Percentiles rank a stretch among this genome's conserved stretches.
phyloP scores from a whole-genome alignment of 2,888 invertebrate genomes.

The Brachylomia viminalis region DNA sequence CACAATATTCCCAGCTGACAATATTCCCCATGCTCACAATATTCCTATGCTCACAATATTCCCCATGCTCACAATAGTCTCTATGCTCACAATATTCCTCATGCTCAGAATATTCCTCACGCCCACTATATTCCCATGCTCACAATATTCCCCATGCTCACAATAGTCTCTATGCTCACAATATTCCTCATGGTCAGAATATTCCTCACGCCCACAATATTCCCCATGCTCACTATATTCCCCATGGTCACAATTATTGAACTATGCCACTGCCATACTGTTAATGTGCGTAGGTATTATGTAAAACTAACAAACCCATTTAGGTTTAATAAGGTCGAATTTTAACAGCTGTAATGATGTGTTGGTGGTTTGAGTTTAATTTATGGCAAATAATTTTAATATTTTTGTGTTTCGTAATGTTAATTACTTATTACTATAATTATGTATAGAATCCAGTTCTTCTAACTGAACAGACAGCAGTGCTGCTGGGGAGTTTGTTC shows the following conservation, averaged over 20 bases:
- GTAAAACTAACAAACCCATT: conserved; percentile 60
- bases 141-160: conserved; percentile 46
- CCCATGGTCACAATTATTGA: conserved; percentile 49
- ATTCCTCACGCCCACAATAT: conserved; percentile 48
- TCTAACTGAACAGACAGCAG: too few species aligned
- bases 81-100: conserved; percentile 49
- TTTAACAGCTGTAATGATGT: conserved; percentile 60
- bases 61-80: conserved; percentile 32
- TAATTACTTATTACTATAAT: too few species aligned
- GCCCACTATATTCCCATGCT: too few species aligned
- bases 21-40: conserved; percentile 46
- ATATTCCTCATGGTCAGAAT: conserved; percentile 50
- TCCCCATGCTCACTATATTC: conserved; percentile 44
- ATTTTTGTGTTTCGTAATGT: too few species aligned
- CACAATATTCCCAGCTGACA: too few species aligned
- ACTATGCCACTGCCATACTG: conserved; percentile 47
- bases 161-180: too few species aligned
- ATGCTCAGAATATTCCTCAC: too few species aligned
- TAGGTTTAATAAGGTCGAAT: conserved; percentile 57
- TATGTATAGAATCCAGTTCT: too few species aligned
- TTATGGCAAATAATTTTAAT: too few species aligned
- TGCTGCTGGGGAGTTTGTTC: too few species aligned
- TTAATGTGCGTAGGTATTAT: conserved; percentile 57
- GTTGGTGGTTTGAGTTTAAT: conserved; percentile 42
- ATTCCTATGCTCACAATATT: too few species aligned